Base-by-base conservation (phyloP, 2,113 vertebrate genomes). In the Sceloporus tristichus region DNA sequence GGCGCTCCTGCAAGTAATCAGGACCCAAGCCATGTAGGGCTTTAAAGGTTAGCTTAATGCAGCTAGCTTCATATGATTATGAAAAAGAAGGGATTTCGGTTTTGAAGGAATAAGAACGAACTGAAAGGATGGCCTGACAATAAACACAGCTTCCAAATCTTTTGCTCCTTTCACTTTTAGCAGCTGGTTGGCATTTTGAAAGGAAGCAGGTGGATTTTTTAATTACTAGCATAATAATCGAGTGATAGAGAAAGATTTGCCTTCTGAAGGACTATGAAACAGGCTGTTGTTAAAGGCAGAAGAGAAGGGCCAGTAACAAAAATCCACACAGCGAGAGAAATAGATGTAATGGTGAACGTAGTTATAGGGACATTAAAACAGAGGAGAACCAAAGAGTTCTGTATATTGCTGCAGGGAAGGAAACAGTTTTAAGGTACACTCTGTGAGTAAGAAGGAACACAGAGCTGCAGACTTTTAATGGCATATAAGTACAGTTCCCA, bases 81-180 rank as follows among this genome's bases (percentile, higher is more conserved):
- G 23, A 8, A 62, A 76, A 9, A 29, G 11, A 27, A 18, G 79
- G 68, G 92, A 59, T 34, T 79, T 59, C 78, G 2, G 75, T 89
- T 90, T 27, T 14, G 5, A 53, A n/a, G 40, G 59, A 87, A 83
- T 84, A 18, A 74, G 62, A 65, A 79, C 75, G 71, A 59, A 68
- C 38, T 1, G 0, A 19, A 70, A 83, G 40, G 16, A 68, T 38
- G 10, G 66, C 66, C 48, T 70, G 85, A 54, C 11, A 70, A 54
- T 56, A 3, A 86, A 40, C 5, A 53, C 6, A n/a, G 23, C n/a
- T 38, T 7, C 19, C 29, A 79, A 9, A 13, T 54, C 14, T 66
- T 78, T 78, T 8, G 9, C 11, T 70, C 40, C 40, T 48, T 16
- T 29, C 11, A 14, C 40, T 14, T 82, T 82, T 48, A 48, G 40